These are phyloP conservation scores for Microcebus ravelobensis DNA, from an alignment of 2,113 vertebrate genomes.

Conservation along the genomic window DNA sequence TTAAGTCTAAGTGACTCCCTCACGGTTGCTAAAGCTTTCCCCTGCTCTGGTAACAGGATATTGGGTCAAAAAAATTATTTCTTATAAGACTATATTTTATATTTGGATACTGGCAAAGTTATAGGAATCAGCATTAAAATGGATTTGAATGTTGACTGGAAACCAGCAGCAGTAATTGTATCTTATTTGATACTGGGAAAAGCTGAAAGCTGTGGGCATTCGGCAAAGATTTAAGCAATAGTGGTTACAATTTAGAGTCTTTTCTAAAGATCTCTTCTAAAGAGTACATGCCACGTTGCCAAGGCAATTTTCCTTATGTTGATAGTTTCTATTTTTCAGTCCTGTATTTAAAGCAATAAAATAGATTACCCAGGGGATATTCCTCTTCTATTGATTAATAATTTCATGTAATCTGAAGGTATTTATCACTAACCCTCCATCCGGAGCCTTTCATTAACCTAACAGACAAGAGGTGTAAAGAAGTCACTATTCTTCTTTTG, in stretches of 20 bases:
- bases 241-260: conserved; percentile 46
- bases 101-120: conserved; percentile 54
- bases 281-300: background rate
- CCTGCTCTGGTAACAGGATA: background rate
- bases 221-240: conserved; percentile 36
- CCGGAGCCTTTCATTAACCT: background rate
- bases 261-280: conserved; percentile 38
- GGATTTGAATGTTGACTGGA: conserved; percentile 41
- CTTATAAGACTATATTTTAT: background rate
- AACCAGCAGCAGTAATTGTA: conserved; percentile 55
- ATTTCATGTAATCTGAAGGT: background rate
- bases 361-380: background rate
- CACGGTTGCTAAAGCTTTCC: background rate
- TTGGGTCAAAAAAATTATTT: background rate
- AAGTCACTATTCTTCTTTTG: background rate
- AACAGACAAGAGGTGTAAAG: background rate
- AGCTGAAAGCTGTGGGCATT: background rate
- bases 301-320: conserved; percentile 21
- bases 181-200: conserved; percentile 51
- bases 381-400: conserved; percentile 11
- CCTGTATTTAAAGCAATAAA: background rate
- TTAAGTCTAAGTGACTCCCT: background rate
- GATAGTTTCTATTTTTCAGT: background rate
- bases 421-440: background rate
- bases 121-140: conserved; percentile 53